Evolutionary conservation across 2,888 invertebrate species (phyloP).

Genomic region (Drosophila peninsularis): DNA sequence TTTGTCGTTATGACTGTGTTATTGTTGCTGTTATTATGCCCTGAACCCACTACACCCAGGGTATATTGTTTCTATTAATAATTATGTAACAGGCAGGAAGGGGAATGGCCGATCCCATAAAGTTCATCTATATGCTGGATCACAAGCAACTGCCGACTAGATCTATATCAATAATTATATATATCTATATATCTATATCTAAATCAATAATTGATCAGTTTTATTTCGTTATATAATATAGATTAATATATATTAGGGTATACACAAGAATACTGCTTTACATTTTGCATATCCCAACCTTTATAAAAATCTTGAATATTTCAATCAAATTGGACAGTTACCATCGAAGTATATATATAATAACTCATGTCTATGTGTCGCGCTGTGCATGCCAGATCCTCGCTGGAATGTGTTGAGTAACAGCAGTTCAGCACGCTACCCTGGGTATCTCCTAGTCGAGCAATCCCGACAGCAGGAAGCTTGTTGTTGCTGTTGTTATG

Average conservation of each 20-base stretch:
- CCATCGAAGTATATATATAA: no score
- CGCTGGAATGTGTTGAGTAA: neutral
- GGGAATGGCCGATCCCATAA: neutral
- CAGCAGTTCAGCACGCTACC: neutral
- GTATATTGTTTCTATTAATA: neutral
- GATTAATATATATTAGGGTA: no score
- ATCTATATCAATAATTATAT: no score
- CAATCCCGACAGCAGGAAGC: no score
- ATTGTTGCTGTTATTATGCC: constrained; percentile 42
- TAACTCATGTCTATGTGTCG: no score
- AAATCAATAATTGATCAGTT: no score
- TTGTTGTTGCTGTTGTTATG: constrained; percentile 67
- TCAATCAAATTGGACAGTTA: no score
- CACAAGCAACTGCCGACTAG: neutral
- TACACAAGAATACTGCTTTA: no score
- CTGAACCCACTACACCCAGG: neutral
- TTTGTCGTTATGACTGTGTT: constrained; percentile 57
- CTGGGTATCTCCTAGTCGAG: neutral
- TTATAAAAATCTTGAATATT: no score
- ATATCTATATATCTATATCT: no score
- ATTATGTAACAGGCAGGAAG: neutral
- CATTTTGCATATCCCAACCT: no score
- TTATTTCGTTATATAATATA: no score
- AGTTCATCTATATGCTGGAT: neutral
- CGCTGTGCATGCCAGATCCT: neutral